Evolutionary conservation across 2,113 vertebrate genomes (phyloP), one percentile per base, ranked within the genome.

Genomic region (Chloropsis hardwickii): DNA sequence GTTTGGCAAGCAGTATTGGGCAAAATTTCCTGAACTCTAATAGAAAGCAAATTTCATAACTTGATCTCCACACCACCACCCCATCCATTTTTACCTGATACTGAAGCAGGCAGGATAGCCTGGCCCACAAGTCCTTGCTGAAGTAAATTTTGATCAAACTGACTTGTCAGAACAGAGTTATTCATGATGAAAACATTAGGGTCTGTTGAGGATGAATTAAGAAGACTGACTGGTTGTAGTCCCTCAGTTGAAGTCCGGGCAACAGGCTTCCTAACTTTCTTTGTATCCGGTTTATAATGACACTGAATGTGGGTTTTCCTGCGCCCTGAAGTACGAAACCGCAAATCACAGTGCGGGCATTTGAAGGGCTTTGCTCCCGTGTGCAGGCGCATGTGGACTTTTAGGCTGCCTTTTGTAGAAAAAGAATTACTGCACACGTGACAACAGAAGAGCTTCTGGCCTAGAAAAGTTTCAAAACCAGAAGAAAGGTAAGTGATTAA

Each of bases 341-440:
- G 99, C 39, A 99, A 97, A 21, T 99, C 99, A 17, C 99, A 99
- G 96, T 99, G 98, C 1, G 99, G 99, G 72, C 99, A 99, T 84
- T 99, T 99, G 97, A 99, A 99, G 18, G 99, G 99, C 94, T 99
- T 99, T 80, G 99, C 99, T 83, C 99, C 99, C 0, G 99, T 99
- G 93, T 99, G 99, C 67, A 99, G 96, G 5, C 99, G 99, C 99
- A 99, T 99, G 97, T 99, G 99, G 18, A 99, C 99, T 95, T 99
- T 99, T n/a, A 99, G 97, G 91, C 99, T 99, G 22, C 99, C 99
- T 94, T 99, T 99, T 4, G 99, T 99, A 67, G 99, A 99, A 96
- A 99, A 99, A 42, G 99, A 99, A 23, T 99, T 99, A 98, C 98
- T 99, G 98, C 99, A 99, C 66, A 99, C 99, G 4, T 99, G 99